Base-by-base conservation (phyloP, 2,797 vertebrate species). In the Fistularia commersonii region DNA sequence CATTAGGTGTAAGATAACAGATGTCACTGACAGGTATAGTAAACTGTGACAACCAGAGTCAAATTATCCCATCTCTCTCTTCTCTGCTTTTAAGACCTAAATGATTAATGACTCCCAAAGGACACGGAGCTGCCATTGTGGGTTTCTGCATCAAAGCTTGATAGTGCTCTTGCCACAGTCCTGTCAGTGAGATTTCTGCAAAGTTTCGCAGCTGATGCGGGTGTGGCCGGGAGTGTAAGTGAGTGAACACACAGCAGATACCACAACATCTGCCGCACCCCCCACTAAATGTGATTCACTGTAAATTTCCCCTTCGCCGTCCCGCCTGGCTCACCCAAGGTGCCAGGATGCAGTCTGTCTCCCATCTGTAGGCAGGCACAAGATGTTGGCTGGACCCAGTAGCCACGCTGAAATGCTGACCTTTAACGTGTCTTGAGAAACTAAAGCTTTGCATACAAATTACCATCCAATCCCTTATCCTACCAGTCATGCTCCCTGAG, bases 361-460 rank as follows among this genome's bases (percentile, higher is more conserved):
- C 32, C 42, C 62, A 51, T 54, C 46, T 66, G 42, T 11, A 47
- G 33, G 38, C 57, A 60, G 52, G 13, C n/a, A 3, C 49, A 64
- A 64, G 48, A 70, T 48, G 47, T 55, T 49, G 53, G 55, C 62
- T 41, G 50, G 6, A 51, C 75, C 52, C 57, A 57, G 36, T 7
- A 47, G 54, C 42, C 51, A 66, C 63, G 61, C 50, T 69, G 67
- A 75, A 74, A 80, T 4, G 43, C 62, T 88, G 87, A 90, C 89
- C 88, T 91, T 91, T 89, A 78, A 77, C 37, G 68, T 55, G 63
- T 84, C 69, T 77, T 61, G 60, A 66, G 75, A 23, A 80, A 72
- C 61, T 56, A 75, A 78, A 69, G 74, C 71, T 70, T 72, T 77
- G 83, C 83, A 89, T 90, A 84, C 80, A 76, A 85, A 89, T 87